Percentiles rank a stretch among this genome's conserved stretches.
phyloP scores from a whole-genome alignment of 2,888 invertebrate species.

The Stratiomys singularior region DNA sequence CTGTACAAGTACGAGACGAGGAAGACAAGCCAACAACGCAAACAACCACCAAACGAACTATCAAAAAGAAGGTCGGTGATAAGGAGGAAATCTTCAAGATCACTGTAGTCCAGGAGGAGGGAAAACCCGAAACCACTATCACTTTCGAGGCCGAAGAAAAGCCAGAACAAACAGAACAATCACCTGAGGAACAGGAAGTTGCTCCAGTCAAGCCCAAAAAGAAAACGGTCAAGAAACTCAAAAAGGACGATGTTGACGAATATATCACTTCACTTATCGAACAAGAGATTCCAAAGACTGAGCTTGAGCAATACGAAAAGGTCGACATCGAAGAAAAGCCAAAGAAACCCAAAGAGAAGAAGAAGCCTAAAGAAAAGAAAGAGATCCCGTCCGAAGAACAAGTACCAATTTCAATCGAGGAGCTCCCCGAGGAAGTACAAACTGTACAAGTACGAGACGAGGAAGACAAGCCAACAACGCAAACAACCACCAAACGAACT shows the following conservation, averaged over 20 bases:
- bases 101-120: constrained; percentile 59
- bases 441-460: constrained; percentile 47
- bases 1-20: constrained; percentile 57
- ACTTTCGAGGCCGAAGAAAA: constrained; percentile 52
- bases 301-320: constrained; percentile 39
- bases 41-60: constrained; percentile 58
- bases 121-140: constrained; percentile 59
- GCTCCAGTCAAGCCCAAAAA: constrained; percentile 55
- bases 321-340: constrained; percentile 53
- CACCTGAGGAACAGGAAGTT: constrained; percentile 54
- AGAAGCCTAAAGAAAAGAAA: constrained; percentile 52
- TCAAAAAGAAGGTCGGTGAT: constrained; percentile 59
- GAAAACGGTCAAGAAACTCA: constrained; percentile 52
- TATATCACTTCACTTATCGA: constrained; percentile 55
- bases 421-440: constrained; percentile 58
- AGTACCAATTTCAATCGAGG: constrained; percentile 53
- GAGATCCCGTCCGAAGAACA: constrained; percentile 51
- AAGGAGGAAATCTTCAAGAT: constrained; percentile 58
- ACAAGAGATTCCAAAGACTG: constrained; percentile 59
- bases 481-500: constrained; percentile 60
- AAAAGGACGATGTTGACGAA: constrained; percentile 60
- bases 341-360: constrained; percentile 57
- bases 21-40: constrained; percentile 55
- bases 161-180: constrained; percentile 53
- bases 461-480: constrained; percentile 59